phyloP scores from a whole-genome alignment of 1,140 invertebrate species.

The Drosophila punjabiensis region DNA sequence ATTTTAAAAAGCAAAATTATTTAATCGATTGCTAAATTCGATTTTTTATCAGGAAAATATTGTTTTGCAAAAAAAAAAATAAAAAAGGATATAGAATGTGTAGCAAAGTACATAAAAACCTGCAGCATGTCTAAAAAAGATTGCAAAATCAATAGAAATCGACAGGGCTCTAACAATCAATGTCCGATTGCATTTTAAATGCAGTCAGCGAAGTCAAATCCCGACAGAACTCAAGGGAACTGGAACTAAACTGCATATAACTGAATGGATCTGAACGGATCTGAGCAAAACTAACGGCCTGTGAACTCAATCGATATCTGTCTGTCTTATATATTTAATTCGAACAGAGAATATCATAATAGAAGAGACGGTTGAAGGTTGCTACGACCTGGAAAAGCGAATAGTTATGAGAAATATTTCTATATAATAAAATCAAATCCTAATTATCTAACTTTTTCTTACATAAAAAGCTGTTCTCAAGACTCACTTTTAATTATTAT shows the following conservation, averaged over 20 bases:
- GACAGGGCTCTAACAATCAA: constrained; percentile 22
- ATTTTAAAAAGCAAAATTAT: too few relatives aligned
- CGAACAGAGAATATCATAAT: constrained; percentile 1
- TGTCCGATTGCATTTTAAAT: constrained; percentile 39
- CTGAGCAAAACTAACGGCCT: constrained; percentile 9
- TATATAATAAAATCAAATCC: too few relatives aligned
- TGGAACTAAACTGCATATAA: constrained; percentile 18
- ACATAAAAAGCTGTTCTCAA: not conserved
- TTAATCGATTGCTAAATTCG: too few relatives aligned
- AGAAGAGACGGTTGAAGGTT: not conserved
- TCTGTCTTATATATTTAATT: constrained; percentile 1
- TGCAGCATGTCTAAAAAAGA: not conserved
- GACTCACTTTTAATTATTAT: too few relatives aligned
- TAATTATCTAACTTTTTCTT: too few relatives aligned
- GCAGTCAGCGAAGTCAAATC: constrained; percentile 17
- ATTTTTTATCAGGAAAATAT: too few relatives aligned
- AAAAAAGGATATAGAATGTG: not conserved
- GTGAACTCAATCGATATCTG: constrained; percentile 15
- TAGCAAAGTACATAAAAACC: not conserved
- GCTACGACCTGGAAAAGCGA: not conserved
- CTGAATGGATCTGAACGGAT: constrained; percentile 11
- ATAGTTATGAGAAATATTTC: too few relatives aligned
- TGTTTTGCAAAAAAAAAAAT: too few relatives aligned
- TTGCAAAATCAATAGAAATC: constrained; percentile 5
- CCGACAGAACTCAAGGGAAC: constrained; percentile 8